A percentile compares a stretch with the other conserved stretches of the same genome.
Evolutionary conservation across 2,797 vertebrate genomes (phyloP).

Genomic region (Sarcoramphus papa): DNA sequence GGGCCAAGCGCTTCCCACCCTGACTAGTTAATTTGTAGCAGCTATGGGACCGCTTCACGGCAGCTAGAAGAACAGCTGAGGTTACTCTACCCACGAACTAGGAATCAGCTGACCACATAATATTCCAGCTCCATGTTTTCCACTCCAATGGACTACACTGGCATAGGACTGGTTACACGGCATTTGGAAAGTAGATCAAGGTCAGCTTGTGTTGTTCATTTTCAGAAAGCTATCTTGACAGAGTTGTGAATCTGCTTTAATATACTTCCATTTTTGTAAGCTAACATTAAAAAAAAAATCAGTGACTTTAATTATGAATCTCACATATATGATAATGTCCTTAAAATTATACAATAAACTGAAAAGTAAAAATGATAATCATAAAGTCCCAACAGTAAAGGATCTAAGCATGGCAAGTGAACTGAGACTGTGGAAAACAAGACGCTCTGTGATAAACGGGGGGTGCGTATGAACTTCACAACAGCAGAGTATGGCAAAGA

Average conservation of each 20-base stretch:
- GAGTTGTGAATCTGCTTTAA: background rate
- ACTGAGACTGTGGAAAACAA: background rate
- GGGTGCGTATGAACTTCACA: background rate
- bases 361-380: background rate
- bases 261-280: background rate
- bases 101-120: background rate
- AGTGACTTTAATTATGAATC: background rate
- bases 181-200: background rate
- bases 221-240: background rate
- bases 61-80: background rate
- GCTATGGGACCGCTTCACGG: background rate
- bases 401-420: background rate
- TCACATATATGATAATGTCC: background rate
- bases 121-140: background rate
- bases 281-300: background rate
- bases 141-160: background rate
- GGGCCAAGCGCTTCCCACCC: background rate
- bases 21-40: background rate
- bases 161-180: background rate
- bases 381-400: background rate
- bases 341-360: background rate
- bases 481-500: background rate
- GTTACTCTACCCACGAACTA: background rate
- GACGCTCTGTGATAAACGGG: background rate
- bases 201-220: background rate